Evolutionary conservation across 2,888 invertebrate species (phyloP).

Genomic region (Oxytorus armatus): DNA sequence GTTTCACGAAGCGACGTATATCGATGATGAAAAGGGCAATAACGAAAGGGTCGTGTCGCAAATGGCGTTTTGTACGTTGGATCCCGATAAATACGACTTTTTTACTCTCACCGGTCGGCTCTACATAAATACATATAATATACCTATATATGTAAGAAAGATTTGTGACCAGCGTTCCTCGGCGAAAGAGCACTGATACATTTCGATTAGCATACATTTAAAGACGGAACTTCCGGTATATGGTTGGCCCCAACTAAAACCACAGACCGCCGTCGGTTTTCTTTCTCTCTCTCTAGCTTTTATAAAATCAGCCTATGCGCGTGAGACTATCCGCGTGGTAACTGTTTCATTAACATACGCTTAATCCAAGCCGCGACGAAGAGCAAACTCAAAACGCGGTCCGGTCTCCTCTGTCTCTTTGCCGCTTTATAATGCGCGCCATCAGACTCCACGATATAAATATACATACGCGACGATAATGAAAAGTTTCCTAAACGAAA

Average conservation of each 20-base stretch:
- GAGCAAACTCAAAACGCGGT: constrained; percentile 42
- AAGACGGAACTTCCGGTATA: constrained; percentile 82
- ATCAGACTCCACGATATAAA: constrained; percentile 6
- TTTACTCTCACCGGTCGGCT: no score
- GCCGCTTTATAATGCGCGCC: neutral
- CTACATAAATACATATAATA: no score
- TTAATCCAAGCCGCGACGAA: constrained; percentile 76
- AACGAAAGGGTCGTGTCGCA: no score
- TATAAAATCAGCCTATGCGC: constrained; percentile 51
- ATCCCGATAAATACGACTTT: no score
- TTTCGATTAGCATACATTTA: constrained; percentile 84
- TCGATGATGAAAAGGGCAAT: no score
- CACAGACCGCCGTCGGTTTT: neutral
- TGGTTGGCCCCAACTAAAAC: constrained; percentile 26
- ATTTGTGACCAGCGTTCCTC: constrained; percentile 46
- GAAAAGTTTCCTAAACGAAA: constrained; percentile 25
- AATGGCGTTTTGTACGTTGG: no score
- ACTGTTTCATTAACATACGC: constrained; percentile 81
- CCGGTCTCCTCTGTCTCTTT: constrained; percentile 12
- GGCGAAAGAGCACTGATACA: constrained; percentile 79
- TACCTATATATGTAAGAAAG: no score
- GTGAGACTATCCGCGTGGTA: constrained; percentile 81
- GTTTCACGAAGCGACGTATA: neutral
- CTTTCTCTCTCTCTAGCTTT: constrained; percentile 74
- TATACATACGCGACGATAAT: constrained; percentile 24